Base-by-base conservation (phyloP, 2,797 vertebrate genomes). In the Clarias laeviceps region DNA sequence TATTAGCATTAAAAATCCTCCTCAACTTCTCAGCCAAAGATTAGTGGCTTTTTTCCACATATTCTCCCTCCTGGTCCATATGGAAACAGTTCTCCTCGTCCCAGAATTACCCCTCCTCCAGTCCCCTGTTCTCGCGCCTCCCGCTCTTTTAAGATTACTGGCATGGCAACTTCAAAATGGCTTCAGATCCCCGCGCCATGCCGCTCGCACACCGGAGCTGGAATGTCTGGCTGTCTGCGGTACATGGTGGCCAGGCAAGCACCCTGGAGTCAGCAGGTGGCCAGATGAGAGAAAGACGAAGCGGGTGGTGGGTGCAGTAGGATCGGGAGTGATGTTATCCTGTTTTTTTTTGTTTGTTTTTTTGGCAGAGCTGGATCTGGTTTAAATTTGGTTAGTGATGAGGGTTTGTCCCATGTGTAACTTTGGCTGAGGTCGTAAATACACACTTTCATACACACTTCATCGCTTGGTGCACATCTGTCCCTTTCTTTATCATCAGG, bases 41-140 rank as follows among this genome's bases (percentile, higher is more conserved):
- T 91, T 92, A 91, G 91, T 94, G 93, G 93, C 93, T 89, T 90
- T 89, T 91, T 92, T 94, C 93, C 94, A 94, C 93, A 90, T 94
- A 92, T 93, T 89, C 87, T 66, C 92, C 88, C 89, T 91, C 91
- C 92, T 93, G 91, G 91, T 92, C 91, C 93, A 93, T 94, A 92
- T 93, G 93, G 93, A 94, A 94, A 92, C 89, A 91, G 91, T 94
- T 93, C 89, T 90, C 92, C 93, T 91, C 90, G 91, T 93, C 92
- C 90, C 89, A 90, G 65, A 91, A 86, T 84, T 83, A 79, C 84
- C 85, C 85, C 90, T 82, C 88, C 85, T 88, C 83, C 85, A 88
- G 56, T 84, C 85, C 86, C 77, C 76, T 86, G 82, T 72, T 85
- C 81, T 85, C 76, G 59, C 34, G 24, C 68, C 82, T 82, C 56